These are phyloP conservation scores for Eupeodes corollae DNA, from an alignment of 1,140 invertebrate species.

Conservation along the genomic window DNA sequence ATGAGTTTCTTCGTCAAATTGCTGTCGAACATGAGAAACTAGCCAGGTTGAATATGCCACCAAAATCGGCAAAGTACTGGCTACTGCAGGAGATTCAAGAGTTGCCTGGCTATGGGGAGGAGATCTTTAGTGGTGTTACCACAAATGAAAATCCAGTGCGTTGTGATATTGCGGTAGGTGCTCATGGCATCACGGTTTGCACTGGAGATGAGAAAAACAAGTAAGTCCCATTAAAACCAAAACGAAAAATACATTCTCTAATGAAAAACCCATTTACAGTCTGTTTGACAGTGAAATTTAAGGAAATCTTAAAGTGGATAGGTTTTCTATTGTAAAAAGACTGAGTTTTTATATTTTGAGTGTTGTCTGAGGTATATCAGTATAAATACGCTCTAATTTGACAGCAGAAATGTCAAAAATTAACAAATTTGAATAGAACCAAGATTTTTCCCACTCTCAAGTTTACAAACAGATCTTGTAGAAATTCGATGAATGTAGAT, in stretches of 20 bases:
- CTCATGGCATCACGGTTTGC: slow-evolving; percentile 67
- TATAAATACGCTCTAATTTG: no score
- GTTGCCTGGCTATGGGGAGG: slow-evolving; percentile 69
- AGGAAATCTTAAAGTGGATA: no score
- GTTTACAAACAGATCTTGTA: no score
- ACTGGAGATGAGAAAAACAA: slow-evolving; percentile 40
- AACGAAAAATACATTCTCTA: neutral
- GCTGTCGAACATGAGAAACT: slow-evolving; percentile 32
- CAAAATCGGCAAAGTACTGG: slow-evolving; percentile 60
- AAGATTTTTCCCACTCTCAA: no score
- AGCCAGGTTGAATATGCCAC: slow-evolving; percentile 23
- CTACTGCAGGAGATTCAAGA: slow-evolving; percentile 66
- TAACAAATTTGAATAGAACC: no score
- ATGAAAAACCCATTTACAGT: neutral
- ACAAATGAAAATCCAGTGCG: slow-evolving; percentile 30
- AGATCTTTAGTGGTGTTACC: slow-evolving; percentile 63
- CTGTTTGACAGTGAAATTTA: no score
- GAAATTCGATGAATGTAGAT: no score
- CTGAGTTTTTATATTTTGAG: no score
- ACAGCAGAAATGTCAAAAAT: no score
- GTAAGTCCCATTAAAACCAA: slow-evolving; percentile 16
- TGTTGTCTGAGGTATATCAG: no score
- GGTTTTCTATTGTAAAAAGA: no score
- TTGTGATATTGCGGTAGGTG: slow-evolving; percentile 50
- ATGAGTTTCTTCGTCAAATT: slow-evolving; percentile 27